phyloP scores from a whole-genome alignment of 2,888 invertebrate genomes.

The Tanypteryx hageni region DNA sequence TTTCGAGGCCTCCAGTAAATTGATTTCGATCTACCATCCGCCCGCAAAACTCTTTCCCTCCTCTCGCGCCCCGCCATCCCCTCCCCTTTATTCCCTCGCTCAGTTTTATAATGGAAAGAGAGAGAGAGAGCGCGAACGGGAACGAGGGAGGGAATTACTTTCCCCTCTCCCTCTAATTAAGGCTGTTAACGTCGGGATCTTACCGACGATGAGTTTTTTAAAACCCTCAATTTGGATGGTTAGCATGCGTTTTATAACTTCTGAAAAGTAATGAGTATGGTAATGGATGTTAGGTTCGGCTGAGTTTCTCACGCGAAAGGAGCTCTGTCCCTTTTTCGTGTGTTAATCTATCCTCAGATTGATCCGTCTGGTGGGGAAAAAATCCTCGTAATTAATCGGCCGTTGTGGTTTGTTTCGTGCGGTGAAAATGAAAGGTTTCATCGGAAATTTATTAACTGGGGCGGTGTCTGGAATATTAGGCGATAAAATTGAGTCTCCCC shows the following conservation, averaged over 20 bases:
- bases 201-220: not conserved
- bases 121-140: too few species aligned
- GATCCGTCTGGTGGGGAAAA: too few species aligned
- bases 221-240: not conserved
- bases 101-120: not conserved
- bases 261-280: not conserved
- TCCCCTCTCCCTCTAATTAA: conserved; percentile 1
- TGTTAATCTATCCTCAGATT: too few species aligned
- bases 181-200: conserved; percentile 6
- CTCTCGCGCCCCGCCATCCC: not conserved
- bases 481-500: too few species aligned
- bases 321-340: too few species aligned
- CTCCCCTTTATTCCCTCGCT: not conserved
- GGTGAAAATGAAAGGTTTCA: too few species aligned
- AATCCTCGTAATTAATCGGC: too few species aligned
- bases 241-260: not conserved
- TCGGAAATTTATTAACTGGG: too few species aligned
- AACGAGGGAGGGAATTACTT: too few species aligned
- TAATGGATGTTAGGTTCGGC: not conserved
- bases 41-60: conserved; percentile 19
- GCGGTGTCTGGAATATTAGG: too few species aligned
- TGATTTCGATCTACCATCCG: conserved; percentile 14
- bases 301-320: not conserved
- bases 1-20: conserved; percentile 28
- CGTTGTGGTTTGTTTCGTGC: too few species aligned